phyloP scores from a whole-genome alignment of 2,888 invertebrate species.

The Barypeithes pellucidus region DNA sequence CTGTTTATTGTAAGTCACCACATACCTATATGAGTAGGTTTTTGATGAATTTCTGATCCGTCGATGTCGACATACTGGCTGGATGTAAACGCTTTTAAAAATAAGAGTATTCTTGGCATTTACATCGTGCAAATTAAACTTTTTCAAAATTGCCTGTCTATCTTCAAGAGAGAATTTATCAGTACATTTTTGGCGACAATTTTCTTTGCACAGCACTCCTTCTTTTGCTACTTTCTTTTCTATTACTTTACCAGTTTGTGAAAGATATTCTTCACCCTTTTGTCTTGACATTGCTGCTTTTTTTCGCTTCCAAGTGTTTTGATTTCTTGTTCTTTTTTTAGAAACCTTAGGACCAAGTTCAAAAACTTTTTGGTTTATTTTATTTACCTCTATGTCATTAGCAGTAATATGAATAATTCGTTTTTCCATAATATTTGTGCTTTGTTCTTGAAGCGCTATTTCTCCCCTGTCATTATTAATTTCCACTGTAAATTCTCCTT shows the following conservation, averaged over 20 bases:
- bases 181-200: slow-evolving; percentile 26
- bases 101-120: slow-evolving; percentile 29
- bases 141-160: slow-evolving; percentile 20
- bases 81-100: slow-evolving; percentile 25
- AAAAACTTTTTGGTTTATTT: no score
- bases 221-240: slow-evolving; percentile 1
- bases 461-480: no score
- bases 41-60: no score
- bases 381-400: no score
- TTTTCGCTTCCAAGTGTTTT: slow-evolving; percentile 2
- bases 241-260: slow-evolving; percentile 2
- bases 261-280: slow-evolving; percentile 3
- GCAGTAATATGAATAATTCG: no score
- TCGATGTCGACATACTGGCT: slow-evolving; percentile 18
- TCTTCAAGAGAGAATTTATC: slow-evolving; percentile 6
- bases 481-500: no score
- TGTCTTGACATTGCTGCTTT: slow-evolving; percentile 4
- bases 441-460: no score
- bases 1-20: neutral
- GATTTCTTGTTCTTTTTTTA: neutral
- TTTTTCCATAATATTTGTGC: no score
- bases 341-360: no score
- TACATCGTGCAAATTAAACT: slow-evolving; percentile 20
- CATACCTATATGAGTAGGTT: neutral
- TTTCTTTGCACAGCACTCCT: slow-evolving; percentile 23